phyloP scores from a whole-genome alignment of 2,888 invertebrate genomes.

The Eulithis prunata region DNA sequence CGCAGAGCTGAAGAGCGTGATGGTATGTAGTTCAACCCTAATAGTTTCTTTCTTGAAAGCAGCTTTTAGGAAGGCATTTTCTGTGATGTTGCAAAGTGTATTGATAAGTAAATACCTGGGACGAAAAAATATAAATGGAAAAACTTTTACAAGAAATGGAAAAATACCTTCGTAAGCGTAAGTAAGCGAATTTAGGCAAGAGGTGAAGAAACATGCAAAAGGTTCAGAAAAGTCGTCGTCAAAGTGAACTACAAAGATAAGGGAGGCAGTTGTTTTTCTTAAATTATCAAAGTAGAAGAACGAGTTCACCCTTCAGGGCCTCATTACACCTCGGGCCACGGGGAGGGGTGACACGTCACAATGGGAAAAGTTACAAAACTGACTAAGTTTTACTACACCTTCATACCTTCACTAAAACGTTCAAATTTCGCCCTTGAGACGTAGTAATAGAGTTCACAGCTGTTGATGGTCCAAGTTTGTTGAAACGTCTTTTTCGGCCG shows the following conservation, averaged over 20 bases:
- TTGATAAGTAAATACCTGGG: conserved; percentile 1
- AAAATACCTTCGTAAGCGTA: neutral
- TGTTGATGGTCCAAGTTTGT: conserved; percentile 40
- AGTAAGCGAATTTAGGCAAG: neutral
- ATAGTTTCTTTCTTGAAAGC: conserved; percentile 18
- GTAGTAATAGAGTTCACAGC: conserved; percentile 41
- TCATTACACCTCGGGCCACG: conserved; percentile 54
- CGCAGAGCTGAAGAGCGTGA: neutral
- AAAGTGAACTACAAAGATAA: conserved; percentile 26
- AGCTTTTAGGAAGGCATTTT: conserved; percentile 14
- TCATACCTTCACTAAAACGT: conserved; percentile 40
- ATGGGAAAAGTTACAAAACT: conserved; percentile 73
- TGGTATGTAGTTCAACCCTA: conserved; percentile 5
- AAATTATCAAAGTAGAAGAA: conserved; percentile 53
- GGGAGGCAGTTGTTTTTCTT: conserved; percentile 51
- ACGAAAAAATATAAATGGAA: neutral
- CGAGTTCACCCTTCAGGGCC: conserved; percentile 48
- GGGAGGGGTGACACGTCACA: conserved; percentile 60
- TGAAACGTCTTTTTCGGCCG: conserved; percentile 56
- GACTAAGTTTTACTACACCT: conserved; percentile 55
- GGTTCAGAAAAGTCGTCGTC: conserved; percentile 11
- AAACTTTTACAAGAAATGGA: neutral
- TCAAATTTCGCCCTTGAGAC: conserved; percentile 50
- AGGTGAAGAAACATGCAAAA: neutral
- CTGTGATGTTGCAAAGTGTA: conserved; percentile 6